Conservation (phyloP, 1,140 invertebrate species). For the Drosophila bipectinata region DNA sequence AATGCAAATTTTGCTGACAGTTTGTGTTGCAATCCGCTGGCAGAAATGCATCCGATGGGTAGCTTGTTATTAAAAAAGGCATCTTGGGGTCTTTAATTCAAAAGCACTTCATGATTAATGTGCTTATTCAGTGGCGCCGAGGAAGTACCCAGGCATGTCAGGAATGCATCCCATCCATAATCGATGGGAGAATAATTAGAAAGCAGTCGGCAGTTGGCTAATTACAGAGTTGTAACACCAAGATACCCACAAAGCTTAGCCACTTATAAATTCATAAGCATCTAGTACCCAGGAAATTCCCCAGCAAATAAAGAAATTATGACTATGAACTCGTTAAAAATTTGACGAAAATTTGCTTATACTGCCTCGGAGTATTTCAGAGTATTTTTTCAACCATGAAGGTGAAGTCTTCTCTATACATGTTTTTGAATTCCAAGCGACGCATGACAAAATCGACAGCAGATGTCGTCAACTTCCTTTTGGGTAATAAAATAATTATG, state of each 20-base stretch:
- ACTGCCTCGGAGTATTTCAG: constrained; percentile 18
- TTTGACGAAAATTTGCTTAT: constrained; percentile 26
- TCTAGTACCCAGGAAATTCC: constrained; percentile 5
- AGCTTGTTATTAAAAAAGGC: constrained; percentile 3
- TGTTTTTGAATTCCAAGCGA: constrained; percentile 23
- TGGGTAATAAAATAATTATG: constrained; percentile 74
- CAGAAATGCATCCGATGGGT: not conserved
- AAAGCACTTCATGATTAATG: not conserved
- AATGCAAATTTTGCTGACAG: constrained; percentile 44
- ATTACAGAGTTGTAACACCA: constrained; percentile 36
- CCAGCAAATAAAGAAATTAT: constrained; percentile 68
- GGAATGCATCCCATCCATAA: constrained; percentile 41
- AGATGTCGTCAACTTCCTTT: constrained; percentile 79
- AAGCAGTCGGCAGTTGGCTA: constrained; percentile 28
- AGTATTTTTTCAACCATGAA: constrained; percentile 74
- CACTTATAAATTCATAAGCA: constrained; percentile 1
- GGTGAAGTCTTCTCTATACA: constrained; percentile 57
- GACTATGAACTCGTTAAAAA: constrained; percentile 54
- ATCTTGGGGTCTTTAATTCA: too few relatives aligned
- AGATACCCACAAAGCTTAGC: constrained; percentile 14
- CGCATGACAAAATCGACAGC: constrained; percentile 75
- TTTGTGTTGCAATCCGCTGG: constrained; percentile 57
- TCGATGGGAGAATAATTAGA: constrained; percentile 31
- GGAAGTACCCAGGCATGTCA: constrained; percentile 19
- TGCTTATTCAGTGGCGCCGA: constrained; percentile 25